Base-by-base conservation (phyloP, 2,113 vertebrate species). In the Corythornis vintsioides region DNA sequence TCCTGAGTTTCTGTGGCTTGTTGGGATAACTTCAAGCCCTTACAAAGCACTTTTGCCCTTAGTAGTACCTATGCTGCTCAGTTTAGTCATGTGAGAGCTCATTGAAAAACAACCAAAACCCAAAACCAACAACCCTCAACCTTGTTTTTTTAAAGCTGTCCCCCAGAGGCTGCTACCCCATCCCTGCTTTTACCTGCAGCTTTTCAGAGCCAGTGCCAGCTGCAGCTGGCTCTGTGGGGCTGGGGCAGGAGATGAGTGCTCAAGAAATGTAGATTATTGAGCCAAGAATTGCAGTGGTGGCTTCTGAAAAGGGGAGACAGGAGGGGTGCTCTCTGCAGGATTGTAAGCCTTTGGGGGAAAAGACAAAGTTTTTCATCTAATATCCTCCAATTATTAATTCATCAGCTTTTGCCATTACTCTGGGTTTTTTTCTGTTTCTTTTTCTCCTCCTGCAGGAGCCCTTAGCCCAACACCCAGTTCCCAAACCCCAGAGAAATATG, bases 51-150 rank as follows among this genome's bases (percentile, higher is more conserved):
- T 77, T 87, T 85, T 76, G 35, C 26, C 26, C n/a, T 42, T 79
- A 26, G 16, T 19, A 60, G 25, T 61, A 19, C 0, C 0, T 16
- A 8, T 13, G 26, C 67, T 2, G 1, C 45, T 64, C 21, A 13
- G 26, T 40, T 77, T 64, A n/a, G 48, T 24, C 14, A 28, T 10
- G 24, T 24, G 56, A 84, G 29, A 48, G 16, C 35, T 65, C 40
- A 40, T 1, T 50, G 65, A 15, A 70, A 79, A 76, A 19, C 31
- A 59, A 48, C 10, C n/a, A 19, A 18, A 42, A 29, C 57, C n/a
- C 26, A 16, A 75, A 79, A 1, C 19, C 9, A 61, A 48, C 11
- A 24, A 70, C 48, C 3, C 11, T 59, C 43, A 56, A 31, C 20
- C 35, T 10, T 28, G 25, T 19, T 63, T 42, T 85, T 77, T 74